These are phyloP conservation scores for Cydia amplana DNA, from an alignment of 1,140 invertebrate genomes.

Conservation along the genomic window DNA sequence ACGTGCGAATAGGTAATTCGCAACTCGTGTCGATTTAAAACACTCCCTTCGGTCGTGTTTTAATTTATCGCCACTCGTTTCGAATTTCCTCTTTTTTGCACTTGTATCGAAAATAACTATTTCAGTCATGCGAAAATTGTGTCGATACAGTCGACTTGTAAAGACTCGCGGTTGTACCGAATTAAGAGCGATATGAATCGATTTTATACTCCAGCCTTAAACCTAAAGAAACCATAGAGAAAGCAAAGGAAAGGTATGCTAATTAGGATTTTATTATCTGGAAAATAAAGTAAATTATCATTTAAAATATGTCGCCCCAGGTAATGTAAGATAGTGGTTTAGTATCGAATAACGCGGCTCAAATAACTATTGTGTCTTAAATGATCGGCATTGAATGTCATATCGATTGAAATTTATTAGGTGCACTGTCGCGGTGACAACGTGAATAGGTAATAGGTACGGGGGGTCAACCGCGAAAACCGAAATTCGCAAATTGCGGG, in stretches of 20 bases:
- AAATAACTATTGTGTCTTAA: constrained; percentile 35
- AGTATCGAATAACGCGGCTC: constrained; percentile 41
- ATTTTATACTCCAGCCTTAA: not conserved
- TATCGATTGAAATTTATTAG: constrained; percentile 4
- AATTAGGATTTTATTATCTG: not conserved
- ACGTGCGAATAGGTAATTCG: too few relatives aligned
- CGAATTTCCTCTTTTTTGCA: too few relatives aligned
- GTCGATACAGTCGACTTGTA: too few relatives aligned
- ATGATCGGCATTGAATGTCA: constrained; percentile 15
- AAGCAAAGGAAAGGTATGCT: not conserved
- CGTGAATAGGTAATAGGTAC: not conserved
- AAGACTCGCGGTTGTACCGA: too few relatives aligned
- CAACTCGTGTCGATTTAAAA: too few relatives aligned
- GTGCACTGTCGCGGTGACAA: not conserved
- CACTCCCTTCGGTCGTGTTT: too few relatives aligned
- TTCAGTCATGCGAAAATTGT: too few relatives aligned
- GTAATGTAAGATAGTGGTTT: constrained; percentile 49
- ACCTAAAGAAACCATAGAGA: not conserved
- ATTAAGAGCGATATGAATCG: too few relatives aligned
- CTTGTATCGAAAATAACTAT: too few relatives aligned
- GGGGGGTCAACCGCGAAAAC: too few relatives aligned
- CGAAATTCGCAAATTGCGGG: too few relatives aligned
- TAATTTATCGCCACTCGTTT: too few relatives aligned
- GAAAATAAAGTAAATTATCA: not conserved
- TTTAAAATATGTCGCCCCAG: not conserved